These are phyloP conservation scores for Macaria notata DNA, from an alignment of 2,888 invertebrate species.

Conservation along the genomic window DNA sequence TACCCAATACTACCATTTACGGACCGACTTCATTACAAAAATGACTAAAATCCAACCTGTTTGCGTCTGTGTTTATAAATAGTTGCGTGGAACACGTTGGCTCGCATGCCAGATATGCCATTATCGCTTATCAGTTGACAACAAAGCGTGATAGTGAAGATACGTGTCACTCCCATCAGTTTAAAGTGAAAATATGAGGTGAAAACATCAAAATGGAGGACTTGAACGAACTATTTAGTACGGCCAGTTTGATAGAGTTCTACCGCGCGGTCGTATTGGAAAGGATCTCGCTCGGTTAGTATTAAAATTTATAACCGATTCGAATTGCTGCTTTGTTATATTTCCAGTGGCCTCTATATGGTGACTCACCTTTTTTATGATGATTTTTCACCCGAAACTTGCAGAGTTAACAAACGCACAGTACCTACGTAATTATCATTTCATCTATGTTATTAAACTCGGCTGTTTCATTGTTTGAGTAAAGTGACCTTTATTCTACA, in stretches of 20 bases:
- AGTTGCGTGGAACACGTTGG: conserved; percentile 23
- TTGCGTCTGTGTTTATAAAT: conserved; percentile 26
- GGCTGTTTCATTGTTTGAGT: conserved; percentile 2
- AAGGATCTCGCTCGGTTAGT: conserved; percentile 56
- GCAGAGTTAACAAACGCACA: neutral
- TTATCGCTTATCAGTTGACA: conserved; percentile 53
- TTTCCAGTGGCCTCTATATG: conserved; percentile 15
- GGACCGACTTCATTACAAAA: conserved; percentile 20
- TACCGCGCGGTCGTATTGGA: conserved; percentile 57
- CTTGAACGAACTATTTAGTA: conserved; percentile 46
- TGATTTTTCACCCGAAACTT: conserved; percentile 8
- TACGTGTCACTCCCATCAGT: conserved; percentile 30
- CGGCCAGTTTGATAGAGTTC: conserved; percentile 57
- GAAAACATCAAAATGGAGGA: conserved; percentile 46
- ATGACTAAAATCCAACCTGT: conserved; percentile 20
- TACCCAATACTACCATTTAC: conserved; percentile 33
- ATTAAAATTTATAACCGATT: conserved; percentile 18
- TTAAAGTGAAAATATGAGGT: conserved; percentile 21
- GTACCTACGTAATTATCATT: neutral
- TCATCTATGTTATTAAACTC: neutral
- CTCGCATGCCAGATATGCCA: conserved; percentile 28
- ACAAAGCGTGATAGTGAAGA: conserved; percentile 41
- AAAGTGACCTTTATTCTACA: conserved; percentile 1
- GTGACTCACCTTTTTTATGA: conserved; percentile 22
- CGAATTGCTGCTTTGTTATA: conserved; percentile 5